Conservation (phyloP, 2,797 vertebrate species). For the Tadarida brasiliensis region DNA sequence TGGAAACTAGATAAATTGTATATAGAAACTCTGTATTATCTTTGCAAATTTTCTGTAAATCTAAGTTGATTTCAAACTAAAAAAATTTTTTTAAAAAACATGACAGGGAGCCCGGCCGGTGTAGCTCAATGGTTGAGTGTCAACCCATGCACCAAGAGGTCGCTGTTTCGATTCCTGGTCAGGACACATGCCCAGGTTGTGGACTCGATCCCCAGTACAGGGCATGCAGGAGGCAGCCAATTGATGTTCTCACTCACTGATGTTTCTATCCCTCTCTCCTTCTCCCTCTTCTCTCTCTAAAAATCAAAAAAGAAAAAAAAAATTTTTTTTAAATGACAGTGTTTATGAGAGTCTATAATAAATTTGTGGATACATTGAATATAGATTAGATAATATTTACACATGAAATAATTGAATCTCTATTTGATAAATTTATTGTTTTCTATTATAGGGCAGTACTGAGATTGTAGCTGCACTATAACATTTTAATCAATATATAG, state of each 20-base stretch:
- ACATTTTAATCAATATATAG: neutral
- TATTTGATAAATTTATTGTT: neutral
- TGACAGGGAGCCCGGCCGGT: too few relatives aligned
- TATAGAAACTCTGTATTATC: neutral
- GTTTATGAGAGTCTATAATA: neutral
- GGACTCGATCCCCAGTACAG: too few relatives aligned
- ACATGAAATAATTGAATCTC: neutral
- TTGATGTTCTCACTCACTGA: too few relatives aligned
- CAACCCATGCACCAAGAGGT: too few relatives aligned
- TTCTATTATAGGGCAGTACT: neutral
- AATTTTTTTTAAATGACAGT: neutral
- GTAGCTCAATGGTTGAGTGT: too few relatives aligned
- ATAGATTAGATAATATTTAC: neutral
- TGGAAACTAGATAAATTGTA: neutral
- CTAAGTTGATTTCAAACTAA: neutral
- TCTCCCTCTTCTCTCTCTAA: too few relatives aligned
- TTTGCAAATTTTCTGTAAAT: constrained; percentile 16
- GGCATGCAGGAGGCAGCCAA: too few relatives aligned
- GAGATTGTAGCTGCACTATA: neutral
- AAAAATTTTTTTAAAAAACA: neutral
- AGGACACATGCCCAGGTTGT: too few relatives aligned
- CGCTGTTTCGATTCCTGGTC: too few relatives aligned
- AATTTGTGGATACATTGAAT: neutral
- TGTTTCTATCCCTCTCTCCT: too few relatives aligned
- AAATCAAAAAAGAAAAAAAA: too few relatives aligned